Conservation (phyloP, 2,888 invertebrate genomes). For the Liposcelis brunnea region DNA sequence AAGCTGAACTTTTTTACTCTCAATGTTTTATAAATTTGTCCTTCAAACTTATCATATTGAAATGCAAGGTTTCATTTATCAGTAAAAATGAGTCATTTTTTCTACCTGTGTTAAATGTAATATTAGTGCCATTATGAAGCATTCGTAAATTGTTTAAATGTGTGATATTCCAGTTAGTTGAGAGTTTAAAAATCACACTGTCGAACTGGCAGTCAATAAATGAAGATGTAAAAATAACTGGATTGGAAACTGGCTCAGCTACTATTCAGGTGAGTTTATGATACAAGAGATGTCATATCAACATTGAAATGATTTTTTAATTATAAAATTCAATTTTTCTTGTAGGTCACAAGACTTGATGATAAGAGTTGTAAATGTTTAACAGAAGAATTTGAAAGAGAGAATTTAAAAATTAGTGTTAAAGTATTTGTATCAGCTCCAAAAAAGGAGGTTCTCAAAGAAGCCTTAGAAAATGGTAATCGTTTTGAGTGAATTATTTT, state of each 20-base stretch:
- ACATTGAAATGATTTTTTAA: constrained; percentile 8
- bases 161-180: constrained; percentile 38
- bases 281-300: background rate
- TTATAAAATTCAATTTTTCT: constrained; percentile 12
- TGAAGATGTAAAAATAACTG: constrained; percentile 18
- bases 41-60: background rate
- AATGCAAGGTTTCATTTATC: constrained; percentile 14
- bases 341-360: constrained; percentile 6
- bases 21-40: background rate
- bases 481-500: too few species aligned
- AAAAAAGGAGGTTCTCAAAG: constrained; percentile 41
- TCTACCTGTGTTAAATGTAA: too few species aligned
- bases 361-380: background rate
- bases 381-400: constrained; percentile 42
- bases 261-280: background rate
- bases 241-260: constrained; percentile 11
- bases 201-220: constrained; percentile 27
- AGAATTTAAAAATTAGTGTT: constrained; percentile 65
- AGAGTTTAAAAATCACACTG: constrained; percentile 43
- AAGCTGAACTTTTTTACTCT: constrained; percentile 7
- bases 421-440: constrained; percentile 69
- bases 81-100: too few species aligned
- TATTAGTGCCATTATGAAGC: too few species aligned
- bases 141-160: too few species aligned
- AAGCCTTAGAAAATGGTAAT: constrained; percentile 57